These are phyloP conservation scores for Turnix velox DNA, from an alignment of 2,113 vertebrate genomes.

Conservation along the genomic window DNA sequence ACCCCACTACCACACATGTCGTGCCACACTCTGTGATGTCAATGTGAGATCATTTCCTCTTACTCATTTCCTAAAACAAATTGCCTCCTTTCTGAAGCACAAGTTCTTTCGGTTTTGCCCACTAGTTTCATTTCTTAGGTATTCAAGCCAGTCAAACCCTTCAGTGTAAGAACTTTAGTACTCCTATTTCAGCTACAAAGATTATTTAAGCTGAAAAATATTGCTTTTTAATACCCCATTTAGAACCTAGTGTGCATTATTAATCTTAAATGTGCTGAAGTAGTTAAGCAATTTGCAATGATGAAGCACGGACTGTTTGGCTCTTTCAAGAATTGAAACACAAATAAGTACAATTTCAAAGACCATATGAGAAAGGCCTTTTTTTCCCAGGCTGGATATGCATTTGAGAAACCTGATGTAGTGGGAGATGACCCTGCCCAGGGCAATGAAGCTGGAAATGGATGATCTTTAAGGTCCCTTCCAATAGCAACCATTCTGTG, in stretches of 20 bases:
- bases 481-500: no score
- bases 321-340: not conserved
- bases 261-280: not conserved
- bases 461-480: no score
- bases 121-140: not conserved
- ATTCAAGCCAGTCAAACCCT: not conserved
- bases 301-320: not conserved
- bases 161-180: not conserved
- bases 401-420: no score
- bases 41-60: conserved; percentile 69
- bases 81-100: conserved; percentile 22
- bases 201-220: not conserved
- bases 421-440: no score
- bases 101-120: not conserved
- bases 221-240: not conserved
- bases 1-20: not conserved
- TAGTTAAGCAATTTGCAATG: not conserved
- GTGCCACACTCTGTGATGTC: not conserved
- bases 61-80: conserved; percentile 67
- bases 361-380: not conserved
- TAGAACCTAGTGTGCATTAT: not conserved
- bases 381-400: no score
- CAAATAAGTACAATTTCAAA: not conserved
- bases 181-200: not conserved
- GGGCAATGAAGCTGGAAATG: no score